Conservation (phyloP, 2,888 invertebrate genomes). For the Atrina japonica region DNA sequence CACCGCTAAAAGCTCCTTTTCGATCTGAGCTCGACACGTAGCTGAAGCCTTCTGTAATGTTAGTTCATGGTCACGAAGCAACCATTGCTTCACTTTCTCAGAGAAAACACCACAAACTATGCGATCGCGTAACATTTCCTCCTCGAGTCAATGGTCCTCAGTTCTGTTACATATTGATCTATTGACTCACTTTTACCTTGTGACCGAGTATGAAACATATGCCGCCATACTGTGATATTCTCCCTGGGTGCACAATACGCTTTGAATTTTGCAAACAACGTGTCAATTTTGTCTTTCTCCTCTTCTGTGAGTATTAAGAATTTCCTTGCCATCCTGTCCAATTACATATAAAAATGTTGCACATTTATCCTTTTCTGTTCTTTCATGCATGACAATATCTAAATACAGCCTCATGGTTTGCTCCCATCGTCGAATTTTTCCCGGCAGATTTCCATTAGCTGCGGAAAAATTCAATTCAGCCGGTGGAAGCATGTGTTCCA, state of each 20-base stretch:
- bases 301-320: slow-evolving; percentile 4
- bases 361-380: slow-evolving; percentile 22
- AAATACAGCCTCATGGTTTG: slow-evolving; percentile 33
- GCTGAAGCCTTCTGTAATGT: slow-evolving; percentile 6
- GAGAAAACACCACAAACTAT: slow-evolving; percentile 33
- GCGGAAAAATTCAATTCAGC: slow-evolving; percentile 21
- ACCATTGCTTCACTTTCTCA: slow-evolving; percentile 35
- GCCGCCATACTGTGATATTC: slow-evolving; percentile 24
- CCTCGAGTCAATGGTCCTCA: slow-evolving; percentile 31
- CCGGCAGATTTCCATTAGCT: slow-evolving; percentile 21
- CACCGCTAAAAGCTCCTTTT: too few relatives aligned
- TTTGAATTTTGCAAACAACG: slow-evolving; percentile 22
- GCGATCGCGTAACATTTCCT: slow-evolving; percentile 20
- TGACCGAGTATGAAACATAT: slow-evolving; percentile 28
- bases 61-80: slow-evolving; percentile 34
- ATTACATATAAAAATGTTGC: slow-evolving; percentile 27
- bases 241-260: slow-evolving; percentile 17
- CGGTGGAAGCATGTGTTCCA: slow-evolving; percentile 13
- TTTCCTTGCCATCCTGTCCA: slow-evolving; percentile 1
- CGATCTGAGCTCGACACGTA: slow-evolving; percentile 13
- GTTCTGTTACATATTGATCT: slow-evolving; percentile 33
- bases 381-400: slow-evolving; percentile 12
- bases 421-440: slow-evolving; percentile 19
- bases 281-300: slow-evolving; percentile 20
- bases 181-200: slow-evolving; percentile 32